Conservation (phyloP, 2,113 vertebrate genomes). For the Pteropus alecto region DNA sequence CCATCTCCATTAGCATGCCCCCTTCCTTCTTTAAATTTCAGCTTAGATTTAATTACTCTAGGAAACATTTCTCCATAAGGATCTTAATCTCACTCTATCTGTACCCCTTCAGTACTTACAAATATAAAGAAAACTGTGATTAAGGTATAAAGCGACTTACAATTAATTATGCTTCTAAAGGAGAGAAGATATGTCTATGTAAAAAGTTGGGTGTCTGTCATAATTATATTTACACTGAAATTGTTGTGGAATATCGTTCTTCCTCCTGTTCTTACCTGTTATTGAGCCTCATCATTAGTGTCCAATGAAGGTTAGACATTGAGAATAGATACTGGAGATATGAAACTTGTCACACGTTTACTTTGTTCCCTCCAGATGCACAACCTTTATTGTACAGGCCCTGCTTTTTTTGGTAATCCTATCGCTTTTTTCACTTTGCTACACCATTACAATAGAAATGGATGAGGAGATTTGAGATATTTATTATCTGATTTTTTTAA, state of each 20-base stretch:
- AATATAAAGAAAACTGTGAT: background rate
- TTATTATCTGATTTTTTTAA: background rate
- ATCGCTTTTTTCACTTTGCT: background rate
- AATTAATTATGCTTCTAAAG: background rate
- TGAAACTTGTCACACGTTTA: background rate
- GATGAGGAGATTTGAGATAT: background rate
- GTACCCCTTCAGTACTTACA: background rate
- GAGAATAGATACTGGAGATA: background rate
- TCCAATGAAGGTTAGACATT: background rate
- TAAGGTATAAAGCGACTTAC: background rate
- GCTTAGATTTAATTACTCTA: background rate
- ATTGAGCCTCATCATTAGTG: background rate
- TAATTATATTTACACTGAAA: background rate
- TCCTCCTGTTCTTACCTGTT: background rate
- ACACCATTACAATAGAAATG: background rate
- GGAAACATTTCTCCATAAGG: background rate
- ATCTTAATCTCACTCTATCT: background rate
- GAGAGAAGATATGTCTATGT: background rate
- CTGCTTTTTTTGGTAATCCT: background rate
- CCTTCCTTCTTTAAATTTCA: background rate
- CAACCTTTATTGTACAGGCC: fast-evolving
- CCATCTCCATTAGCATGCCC: background rate
- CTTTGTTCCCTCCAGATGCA: background rate
- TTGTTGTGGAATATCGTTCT: background rate
- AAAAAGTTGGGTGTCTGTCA: background rate